Evolutionary conservation across 2,888 invertebrate species (phyloP).

Genomic region (Micoletzkya japonica): DNA sequence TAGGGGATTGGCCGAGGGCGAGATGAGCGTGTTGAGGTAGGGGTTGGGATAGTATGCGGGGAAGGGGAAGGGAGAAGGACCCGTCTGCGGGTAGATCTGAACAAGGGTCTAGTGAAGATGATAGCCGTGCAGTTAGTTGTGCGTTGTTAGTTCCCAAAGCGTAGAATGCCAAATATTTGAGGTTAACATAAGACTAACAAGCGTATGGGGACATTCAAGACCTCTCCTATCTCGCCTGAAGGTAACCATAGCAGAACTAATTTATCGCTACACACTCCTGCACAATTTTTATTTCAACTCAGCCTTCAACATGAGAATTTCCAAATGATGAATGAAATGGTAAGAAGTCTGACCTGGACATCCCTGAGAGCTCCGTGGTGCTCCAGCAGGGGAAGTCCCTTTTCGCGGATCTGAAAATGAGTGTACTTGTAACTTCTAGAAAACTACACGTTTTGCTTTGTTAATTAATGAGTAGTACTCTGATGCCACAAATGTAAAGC

Average conservation of each 20-base stretch:
- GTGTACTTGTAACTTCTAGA: too few species aligned
- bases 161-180: too few species aligned
- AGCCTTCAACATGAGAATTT: not conserved
- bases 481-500: too few species aligned
- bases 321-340: not conserved
- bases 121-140: too few species aligned
- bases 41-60: constrained; percentile 5
- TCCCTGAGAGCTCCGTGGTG: constrained; percentile 26
- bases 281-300: not conserved
- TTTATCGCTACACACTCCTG: too few species aligned
- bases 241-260: too few species aligned
- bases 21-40: constrained; percentile 19
- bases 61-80: constrained; percentile 1
- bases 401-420: constrained; percentile 25
- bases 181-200: too few species aligned
- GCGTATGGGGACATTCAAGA: too few species aligned
- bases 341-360: constrained; percentile 1
- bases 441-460: too few species aligned
- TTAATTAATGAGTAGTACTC: too few species aligned
- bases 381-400: constrained; percentile 28
- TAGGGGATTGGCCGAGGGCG: constrained; percentile 1
- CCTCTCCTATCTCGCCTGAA: too few species aligned
- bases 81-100: constrained; percentile 24
- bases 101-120: not conserved
- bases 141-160: too few species aligned